These are phyloP conservation scores for Mustelus asterias DNA, from an alignment of 2,113 vertebrate genomes.

Conservation along the genomic window DNA sequence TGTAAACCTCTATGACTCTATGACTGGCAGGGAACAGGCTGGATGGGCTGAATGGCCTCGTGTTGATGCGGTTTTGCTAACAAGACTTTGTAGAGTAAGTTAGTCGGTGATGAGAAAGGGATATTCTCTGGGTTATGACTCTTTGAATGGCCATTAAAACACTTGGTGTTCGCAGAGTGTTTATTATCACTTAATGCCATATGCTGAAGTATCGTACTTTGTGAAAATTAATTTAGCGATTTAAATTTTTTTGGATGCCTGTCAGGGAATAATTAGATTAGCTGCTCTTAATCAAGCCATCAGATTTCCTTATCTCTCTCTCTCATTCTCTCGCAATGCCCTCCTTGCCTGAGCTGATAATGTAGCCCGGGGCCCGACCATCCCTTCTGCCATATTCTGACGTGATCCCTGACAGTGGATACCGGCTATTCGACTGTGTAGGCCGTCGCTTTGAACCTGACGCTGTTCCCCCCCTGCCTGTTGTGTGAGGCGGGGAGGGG, in stretches of 20 bases:
- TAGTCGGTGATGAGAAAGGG: not conserved
- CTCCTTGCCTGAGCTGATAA: not conserved
- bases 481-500: not conserved
- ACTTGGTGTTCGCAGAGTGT: not conserved
- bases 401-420: not conserved
- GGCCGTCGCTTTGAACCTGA: not conserved
- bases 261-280: conserved; percentile 13
- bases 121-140: not conserved
- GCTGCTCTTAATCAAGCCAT: not conserved
- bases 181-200: not conserved
- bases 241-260: not conserved
- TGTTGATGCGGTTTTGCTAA: no score
- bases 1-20: no score
- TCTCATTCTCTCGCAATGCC: not conserved
- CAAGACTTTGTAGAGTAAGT: not conserved
- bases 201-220: not conserved
- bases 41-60: not conserved
- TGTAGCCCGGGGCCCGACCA: not conserved
- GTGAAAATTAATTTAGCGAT: conserved; percentile 10
- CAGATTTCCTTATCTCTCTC: not conserved
- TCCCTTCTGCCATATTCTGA: not conserved
- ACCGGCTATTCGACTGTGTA: not conserved
- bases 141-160: not conserved
- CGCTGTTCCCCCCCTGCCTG: not conserved
- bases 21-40: no score